Base-by-base conservation (phyloP, 2,113 vertebrate genomes). In the Dasyurus viverrinus region DNA sequence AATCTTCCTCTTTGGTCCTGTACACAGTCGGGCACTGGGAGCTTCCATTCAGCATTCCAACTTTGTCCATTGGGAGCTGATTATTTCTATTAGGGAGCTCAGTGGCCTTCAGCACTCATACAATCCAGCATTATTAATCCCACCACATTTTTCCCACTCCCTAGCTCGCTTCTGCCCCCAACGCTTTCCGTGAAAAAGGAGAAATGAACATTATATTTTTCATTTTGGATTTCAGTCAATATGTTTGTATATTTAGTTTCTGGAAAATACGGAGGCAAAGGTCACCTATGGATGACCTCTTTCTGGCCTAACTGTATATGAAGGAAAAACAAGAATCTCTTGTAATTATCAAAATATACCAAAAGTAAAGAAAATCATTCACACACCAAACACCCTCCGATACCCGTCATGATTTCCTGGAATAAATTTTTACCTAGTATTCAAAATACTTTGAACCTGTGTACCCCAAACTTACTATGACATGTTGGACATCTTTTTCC, bases 401-500 rank as follows among this genome's bases (percentile, higher is more conserved):
- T 47, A 3, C 47, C 47, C 0, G 1, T 14, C 36, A n/a, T n/a
- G 36, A 36, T n/a, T 76, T n/a, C n/a, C 6, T 42, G 68, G n/a
- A 84, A 84, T 84, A 84, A 84, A 42, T 42, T n/a, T 84, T 42
- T 84, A 84, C 36, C 36, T 6, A 76, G 19, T 36, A 14, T 22
- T 19, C 92, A 42, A 76, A 60, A 24, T 52, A 93, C 42, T 42
- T 93, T 89, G 90, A n/a, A 3, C 84, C 53, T 52, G 8, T 76
- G 68, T n/a, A 22, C 16, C n/a, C 8, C 93, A 93, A 12, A 99
- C 99, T 99, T 98, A 99, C 99, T 99, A 98, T 99, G 99, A 98
- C 99, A 99, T 19, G 99, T 99, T 91, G 99, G 99, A 92, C 99
- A 99, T 98, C 99, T 99, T 97, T 99, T 99, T 68, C 99, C 99